These are phyloP conservation scores for Alloplasta piceator DNA, from an alignment of 2,888 invertebrate species.

Conservation along the genomic window DNA sequence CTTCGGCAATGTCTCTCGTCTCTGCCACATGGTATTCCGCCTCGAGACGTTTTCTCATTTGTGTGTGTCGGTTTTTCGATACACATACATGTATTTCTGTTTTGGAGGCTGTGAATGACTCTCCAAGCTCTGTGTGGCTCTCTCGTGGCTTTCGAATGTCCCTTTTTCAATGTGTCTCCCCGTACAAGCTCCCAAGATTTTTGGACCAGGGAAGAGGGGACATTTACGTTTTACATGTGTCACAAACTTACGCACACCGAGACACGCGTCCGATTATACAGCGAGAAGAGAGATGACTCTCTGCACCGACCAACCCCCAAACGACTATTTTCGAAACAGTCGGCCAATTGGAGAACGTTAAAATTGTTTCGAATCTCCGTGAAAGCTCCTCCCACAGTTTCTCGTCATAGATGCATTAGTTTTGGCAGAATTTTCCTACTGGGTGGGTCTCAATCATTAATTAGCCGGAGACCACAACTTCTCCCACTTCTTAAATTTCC, in stretches of 20 bases:
- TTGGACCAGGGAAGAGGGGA: conserved; percentile 58
- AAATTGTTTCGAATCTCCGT: conserved; percentile 72
- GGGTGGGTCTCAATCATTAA: conserved; percentile 78
- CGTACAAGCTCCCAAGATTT: conserved; percentile 15
- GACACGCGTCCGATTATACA: neutral
- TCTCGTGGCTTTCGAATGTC: conserved; percentile 44
- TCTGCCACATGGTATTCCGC: conserved; percentile 69
- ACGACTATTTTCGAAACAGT: conserved; percentile 79
- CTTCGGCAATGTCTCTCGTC: conserved; percentile 70
- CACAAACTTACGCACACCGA: conserved; percentile 12
- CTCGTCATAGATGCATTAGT: conserved; percentile 72
- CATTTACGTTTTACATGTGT: conserved; percentile 75
- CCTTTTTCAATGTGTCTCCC: conserved; percentile 38
- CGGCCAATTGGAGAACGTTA: conserved; percentile 75
- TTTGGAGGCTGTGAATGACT: conserved; percentile 59
- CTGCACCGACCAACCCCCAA: conserved; percentile 75
- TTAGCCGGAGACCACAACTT: conserved; percentile 60
- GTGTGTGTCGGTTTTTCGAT: conserved; percentile 12
- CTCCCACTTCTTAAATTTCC: conserved; percentile 37
- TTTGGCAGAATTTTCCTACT: conserved; percentile 70
- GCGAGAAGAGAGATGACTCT: conserved; percentile 4
- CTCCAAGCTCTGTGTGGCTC: conserved; percentile 12
- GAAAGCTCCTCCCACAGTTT: conserved; percentile 74
- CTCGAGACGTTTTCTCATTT: conserved; percentile 48
- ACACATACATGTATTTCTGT: conserved; percentile 18